phyloP scores from a whole-genome alignment of 2,888 invertebrate genomes.

The Oxyteleia sp. region DNA sequence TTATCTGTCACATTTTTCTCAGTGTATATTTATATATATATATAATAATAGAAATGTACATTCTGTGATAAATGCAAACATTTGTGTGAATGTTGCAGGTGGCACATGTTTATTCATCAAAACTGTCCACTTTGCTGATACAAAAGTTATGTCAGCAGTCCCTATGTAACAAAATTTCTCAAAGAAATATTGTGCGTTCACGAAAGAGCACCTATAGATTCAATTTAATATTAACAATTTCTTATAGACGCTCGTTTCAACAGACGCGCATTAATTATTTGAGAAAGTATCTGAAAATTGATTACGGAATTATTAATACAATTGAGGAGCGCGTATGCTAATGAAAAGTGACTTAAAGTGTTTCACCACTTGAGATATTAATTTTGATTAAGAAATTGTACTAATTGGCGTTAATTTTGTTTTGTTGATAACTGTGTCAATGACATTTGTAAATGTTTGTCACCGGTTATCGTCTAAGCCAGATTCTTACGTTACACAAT shows the following conservation, averaged over 20 bases:
- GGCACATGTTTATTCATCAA: background rate
- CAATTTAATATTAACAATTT: constrained; percentile 37
- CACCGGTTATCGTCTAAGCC: background rate
- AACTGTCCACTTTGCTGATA: too few species aligned
- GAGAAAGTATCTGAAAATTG: constrained; percentile 10
- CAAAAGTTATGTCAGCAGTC: background rate
- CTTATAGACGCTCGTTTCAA: constrained; percentile 34
- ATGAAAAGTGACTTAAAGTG: constrained; percentile 14
- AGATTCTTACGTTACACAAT: too few species aligned
- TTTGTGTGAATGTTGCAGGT: constrained; percentile 19
- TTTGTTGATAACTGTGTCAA: constrained; percentile 20
- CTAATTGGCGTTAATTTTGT: constrained; percentile 27
- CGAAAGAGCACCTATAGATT: background rate
- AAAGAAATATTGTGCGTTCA: background rate
- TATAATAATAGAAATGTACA: constrained; percentile 9
- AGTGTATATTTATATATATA: too few species aligned
- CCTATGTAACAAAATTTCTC: too few species aligned
- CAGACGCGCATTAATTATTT: constrained; percentile 28
- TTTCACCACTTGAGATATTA: constrained; percentile 4
- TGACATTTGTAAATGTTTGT: constrained; percentile 7
- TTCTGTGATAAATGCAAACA: background rate
- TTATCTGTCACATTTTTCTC: too few species aligned
- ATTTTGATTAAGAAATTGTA: constrained; percentile 11
- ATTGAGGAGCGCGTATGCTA: constrained; percentile 5
- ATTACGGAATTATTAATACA: background rate